Conservation (phyloP, 2,888 invertebrate species). For the Clivina fossor region DNA sequence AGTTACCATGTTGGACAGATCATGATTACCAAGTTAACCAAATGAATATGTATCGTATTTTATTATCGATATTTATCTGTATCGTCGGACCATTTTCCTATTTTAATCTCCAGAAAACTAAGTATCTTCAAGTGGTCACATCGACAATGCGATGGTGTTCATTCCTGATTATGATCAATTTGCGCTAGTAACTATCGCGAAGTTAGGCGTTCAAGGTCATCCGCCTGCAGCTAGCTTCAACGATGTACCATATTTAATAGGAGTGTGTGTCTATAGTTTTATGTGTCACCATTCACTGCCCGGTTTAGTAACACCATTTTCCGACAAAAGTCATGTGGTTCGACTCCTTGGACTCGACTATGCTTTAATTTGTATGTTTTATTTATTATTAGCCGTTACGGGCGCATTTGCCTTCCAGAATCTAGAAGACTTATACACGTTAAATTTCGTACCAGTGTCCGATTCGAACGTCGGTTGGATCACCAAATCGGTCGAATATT, state of each 20-base stretch:
- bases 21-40: slow-evolving; percentile 61
- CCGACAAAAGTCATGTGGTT: slow-evolving; percentile 71
- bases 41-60: slow-evolving; percentile 73
- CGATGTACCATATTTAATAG: slow-evolving; percentile 87
- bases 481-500: slow-evolving; percentile 76
- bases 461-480: slow-evolving; percentile 54
- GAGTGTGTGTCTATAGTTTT: slow-evolving; percentile 95
- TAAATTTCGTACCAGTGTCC: slow-evolving; percentile 79
- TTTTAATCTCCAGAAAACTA: slow-evolving; percentile 97
- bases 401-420: slow-evolving; percentile 82
- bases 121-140: slow-evolving; percentile 90
- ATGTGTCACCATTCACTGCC: slow-evolving; percentile 99
- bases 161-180: slow-evolving; percentile 86
- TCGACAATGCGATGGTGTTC: slow-evolving; percentile 86
- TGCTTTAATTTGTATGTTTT: slow-evolving; percentile 80
- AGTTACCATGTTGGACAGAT: slow-evolving; percentile 59
- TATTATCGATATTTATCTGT: slow-evolving; percentile 72
- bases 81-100: slow-evolving; percentile 89
- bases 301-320: slow-evolving; percentile 85
- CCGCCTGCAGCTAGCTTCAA: slow-evolving; percentile 71
- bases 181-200: slow-evolving; percentile 63
- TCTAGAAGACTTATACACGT: slow-evolving; percentile 87
- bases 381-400: slow-evolving; percentile 85
- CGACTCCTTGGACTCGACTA: slow-evolving; percentile 79
- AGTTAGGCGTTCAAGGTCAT: slow-evolving; percentile 66